Evolutionary conservation across 2,113 vertebrate genomes (phyloP).

Genomic region (Thalassarche chlororhynchos): DNA sequence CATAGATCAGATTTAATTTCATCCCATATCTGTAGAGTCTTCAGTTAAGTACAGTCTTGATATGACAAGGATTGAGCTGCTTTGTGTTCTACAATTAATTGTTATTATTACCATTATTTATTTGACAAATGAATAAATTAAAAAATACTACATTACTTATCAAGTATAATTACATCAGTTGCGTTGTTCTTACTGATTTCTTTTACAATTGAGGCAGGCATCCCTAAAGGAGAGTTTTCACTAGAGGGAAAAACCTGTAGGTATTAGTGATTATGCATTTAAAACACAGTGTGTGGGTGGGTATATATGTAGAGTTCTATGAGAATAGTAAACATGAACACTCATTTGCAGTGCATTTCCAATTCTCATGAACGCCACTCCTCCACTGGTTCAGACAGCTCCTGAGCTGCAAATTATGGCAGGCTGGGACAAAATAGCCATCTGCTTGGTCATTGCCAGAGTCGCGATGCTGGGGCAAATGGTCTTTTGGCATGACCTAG

Average conservation of each 20-base stretch:
- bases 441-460: not conserved
- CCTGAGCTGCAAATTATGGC: not conserved
- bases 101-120: not conserved
- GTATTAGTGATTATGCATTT: not conserved
- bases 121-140: not conserved
- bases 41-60: not conserved
- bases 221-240: not conserved
- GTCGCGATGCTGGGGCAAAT: fast-evolving
- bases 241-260: not conserved
- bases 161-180: not conserved
- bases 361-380: not conserved
- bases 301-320: not conserved
- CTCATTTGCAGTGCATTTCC: not conserved
- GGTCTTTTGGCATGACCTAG: not conserved
- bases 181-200: not conserved
- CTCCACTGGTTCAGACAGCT: not conserved
- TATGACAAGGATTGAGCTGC: not conserved
- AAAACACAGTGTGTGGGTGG: not conserved
- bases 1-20: not conserved
- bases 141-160: not conserved
- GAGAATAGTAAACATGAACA: not conserved
- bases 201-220: not conserved
- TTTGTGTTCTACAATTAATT: not conserved
- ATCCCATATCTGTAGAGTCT: not conserved
- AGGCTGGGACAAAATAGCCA: not conserved